Evolutionary conservation across 2,888 invertebrate genomes (phyloP).

Genomic region (Adineta ricciae): DNA sequence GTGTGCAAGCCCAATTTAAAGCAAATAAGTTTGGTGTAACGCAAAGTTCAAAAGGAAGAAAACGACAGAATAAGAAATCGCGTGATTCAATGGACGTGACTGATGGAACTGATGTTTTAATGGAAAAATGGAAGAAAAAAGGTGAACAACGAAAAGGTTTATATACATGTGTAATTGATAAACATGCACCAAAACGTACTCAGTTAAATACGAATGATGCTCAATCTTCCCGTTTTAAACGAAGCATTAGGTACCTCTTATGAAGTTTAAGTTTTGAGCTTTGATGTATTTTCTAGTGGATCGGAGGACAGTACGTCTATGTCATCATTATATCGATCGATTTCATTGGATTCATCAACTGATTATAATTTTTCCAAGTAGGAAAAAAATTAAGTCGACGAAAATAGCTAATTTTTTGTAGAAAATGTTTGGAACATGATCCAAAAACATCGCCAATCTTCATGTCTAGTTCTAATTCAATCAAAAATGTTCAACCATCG

Average conservation of each 20-base stretch:
- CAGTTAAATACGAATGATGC: neutral
- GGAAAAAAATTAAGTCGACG: neutral
- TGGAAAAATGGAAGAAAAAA: neutral
- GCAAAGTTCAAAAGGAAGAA: neutral
- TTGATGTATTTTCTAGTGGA: neutral
- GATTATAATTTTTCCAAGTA: neutral
- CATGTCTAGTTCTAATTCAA: neutral
- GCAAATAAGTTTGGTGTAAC: neutral
- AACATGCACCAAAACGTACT: neutral
- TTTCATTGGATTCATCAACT: neutral
- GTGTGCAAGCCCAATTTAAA: neutral
- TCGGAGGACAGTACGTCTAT: neutral
- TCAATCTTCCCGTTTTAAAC: neutral
- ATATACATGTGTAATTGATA: neutral
- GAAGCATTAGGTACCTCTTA: neutral
- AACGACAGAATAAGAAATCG: neutral
- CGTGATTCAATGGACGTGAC: too few relatives aligned
- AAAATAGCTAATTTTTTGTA: neutral
- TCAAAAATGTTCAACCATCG: neutral
- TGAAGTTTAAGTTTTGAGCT: neutral
- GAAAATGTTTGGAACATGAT: neutral
- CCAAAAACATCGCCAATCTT: neutral
- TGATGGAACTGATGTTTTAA: neutral
- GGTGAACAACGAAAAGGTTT: neutral
- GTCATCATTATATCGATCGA: neutral